A percentile compares a stretch with the other conserved stretches of the same genome.
phyloP scores from a whole-genome alignment of 2,888 invertebrate species.

The Macrophya alboannulata region DNA sequence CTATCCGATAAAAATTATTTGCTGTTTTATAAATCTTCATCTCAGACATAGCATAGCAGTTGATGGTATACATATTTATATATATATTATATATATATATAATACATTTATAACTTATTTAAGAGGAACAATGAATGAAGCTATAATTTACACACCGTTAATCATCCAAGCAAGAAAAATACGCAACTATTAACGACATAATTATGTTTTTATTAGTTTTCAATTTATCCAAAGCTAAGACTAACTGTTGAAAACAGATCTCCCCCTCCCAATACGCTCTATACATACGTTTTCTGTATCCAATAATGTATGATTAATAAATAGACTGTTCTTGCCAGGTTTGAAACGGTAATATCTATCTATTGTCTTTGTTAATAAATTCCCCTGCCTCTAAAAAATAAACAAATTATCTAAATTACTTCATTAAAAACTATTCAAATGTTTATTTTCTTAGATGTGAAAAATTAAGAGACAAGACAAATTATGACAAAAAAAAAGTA shows the following conservation, averaged over 20 bases:
- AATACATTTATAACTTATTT: conserved; percentile 3
- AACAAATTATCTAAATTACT: background rate
- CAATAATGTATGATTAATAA: conserved; percentile 36
- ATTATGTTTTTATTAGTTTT: background rate
- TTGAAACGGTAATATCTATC: conserved; percentile 39
- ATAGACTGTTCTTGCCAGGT: conserved; percentile 40
- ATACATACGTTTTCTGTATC: conserved; percentile 36
- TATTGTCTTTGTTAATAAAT: conserved; percentile 5
- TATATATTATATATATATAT: background rate
- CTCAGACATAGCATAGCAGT: background rate
- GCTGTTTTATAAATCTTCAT: background rate
- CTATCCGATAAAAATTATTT: background rate
- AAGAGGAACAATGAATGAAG: conserved; percentile 25
- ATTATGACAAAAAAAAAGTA: background rate
- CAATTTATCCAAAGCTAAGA: background rate
- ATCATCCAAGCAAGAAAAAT: conserved; percentile 13
- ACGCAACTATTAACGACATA: background rate
- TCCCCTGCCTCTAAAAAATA: background rate
- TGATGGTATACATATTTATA: background rate
- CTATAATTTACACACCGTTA: conserved; percentile 11
- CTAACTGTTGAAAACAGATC: conserved; percentile 2
- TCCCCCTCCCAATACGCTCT: background rate
- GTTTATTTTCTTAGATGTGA: background rate
- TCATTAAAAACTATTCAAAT: background rate
- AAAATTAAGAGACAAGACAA: background rate